phyloP scores from a whole-genome alignment of 1,140 invertebrate genomes.

The Odontomachus brunneus region DNA sequence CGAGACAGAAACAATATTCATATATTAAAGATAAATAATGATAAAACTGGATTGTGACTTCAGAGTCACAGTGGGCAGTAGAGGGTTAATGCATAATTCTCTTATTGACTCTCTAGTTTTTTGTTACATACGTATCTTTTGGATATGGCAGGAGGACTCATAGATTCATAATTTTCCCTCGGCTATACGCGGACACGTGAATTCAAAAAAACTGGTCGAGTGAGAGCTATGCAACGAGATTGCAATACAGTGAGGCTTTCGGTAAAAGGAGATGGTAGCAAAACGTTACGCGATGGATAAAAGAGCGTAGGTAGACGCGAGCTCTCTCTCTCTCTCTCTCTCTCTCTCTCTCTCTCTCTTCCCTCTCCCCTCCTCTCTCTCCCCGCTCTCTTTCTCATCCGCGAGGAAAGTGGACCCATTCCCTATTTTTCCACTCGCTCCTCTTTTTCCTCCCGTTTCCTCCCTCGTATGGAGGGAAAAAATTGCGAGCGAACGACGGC shows the following conservation, averaged over 20 bases:
- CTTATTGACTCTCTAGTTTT: conserved; percentile 1
- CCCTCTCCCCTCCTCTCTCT: background rate
- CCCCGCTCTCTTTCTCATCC: conserved; percentile 58
- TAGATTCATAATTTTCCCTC: conserved; percentile 39
- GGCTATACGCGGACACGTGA: conserved; percentile 6
- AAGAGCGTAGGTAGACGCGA: conserved; percentile 45
- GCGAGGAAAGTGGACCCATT: conserved; percentile 68
- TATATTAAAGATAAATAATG: no score
- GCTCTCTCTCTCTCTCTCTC: conserved; percentile 20
- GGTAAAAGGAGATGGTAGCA: conserved; percentile 52
- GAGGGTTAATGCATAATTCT: conserved; percentile 3
- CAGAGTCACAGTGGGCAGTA: no score
- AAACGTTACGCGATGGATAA: conserved; percentile 37
- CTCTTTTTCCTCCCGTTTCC: conserved; percentile 61
- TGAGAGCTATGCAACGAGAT: conserved; percentile 51
- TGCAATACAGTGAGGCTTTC: conserved; percentile 53
- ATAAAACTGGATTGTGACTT: no score
- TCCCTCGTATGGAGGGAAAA: conserved; percentile 63
- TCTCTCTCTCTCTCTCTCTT: conserved; percentile 4
- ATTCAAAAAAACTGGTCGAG: conserved; percentile 54
- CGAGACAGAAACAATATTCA: no score
- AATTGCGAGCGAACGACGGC: conserved; percentile 70
- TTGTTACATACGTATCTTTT: conserved; percentile 3
- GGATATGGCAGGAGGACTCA: background rate
- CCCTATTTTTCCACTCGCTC: conserved; percentile 63